Percentiles rank a stretch among this genome's conserved stretches.
Evolutionary conservation across 30 jellyfish, hydroid and myxozoan species (phyloP).

Genomic region (Aurelia sp.): DNA sequence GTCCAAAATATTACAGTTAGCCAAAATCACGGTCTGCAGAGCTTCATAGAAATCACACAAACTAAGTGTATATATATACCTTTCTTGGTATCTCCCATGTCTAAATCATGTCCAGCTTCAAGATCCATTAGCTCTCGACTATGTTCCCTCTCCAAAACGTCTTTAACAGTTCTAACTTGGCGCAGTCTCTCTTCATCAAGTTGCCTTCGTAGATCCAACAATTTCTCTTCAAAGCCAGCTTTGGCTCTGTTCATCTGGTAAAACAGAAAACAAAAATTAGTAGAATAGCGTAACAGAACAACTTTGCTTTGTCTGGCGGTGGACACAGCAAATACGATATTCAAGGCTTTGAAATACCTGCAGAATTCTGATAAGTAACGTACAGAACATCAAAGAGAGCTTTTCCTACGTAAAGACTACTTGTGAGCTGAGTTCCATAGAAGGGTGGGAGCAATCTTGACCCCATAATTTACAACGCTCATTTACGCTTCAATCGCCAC

Average conservation of each 20-base stretch:
- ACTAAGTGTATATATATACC: conserved; percentile 10
- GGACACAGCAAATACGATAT: too few relatives aligned
- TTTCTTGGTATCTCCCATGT: conserved; percentile 37
- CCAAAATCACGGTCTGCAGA: too few relatives aligned
- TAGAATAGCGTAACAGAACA: not conserved
- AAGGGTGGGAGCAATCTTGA: too few relatives aligned
- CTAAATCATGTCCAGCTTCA: conserved; percentile 52
- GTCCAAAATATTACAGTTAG: too few relatives aligned
- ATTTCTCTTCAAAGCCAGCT: conserved; percentile 70
- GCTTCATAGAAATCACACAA: too few relatives aligned
- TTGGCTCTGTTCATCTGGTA: conserved; percentile 73
- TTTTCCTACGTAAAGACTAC: too few relatives aligned
- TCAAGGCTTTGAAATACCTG: not conserved
- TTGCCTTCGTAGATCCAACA: conserved; percentile 56
- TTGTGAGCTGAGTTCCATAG: too few relatives aligned
- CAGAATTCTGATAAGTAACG: not conserved
- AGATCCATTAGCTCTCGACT: conserved; percentile 66
- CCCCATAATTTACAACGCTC: too few relatives aligned
- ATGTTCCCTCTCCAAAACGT: conserved; percentile 73
- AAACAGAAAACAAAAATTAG: not conserved
- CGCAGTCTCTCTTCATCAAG: conserved; percentile 78
- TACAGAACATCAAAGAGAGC: too few relatives aligned
- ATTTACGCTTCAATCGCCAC: too few relatives aligned
- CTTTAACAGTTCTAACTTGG: conserved; percentile 64
- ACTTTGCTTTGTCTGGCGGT: not conserved